These are phyloP conservation scores for Petrosia ficiformis DNA, from an alignment of 37 sponge, comb jelly and placozoan genomes.

Conservation along the genomic window DNA sequence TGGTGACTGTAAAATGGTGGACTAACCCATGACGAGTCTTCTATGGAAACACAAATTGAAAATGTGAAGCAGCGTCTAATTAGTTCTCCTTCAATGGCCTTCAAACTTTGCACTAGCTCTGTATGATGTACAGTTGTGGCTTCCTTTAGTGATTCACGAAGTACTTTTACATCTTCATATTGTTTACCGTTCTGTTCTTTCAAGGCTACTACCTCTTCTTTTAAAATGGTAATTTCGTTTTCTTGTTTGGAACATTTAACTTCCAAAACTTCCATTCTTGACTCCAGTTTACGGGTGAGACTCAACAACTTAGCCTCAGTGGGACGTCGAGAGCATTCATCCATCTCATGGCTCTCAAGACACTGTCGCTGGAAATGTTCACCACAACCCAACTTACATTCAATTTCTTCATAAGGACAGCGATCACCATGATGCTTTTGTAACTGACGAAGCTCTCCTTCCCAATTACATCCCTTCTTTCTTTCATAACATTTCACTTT, in stretches of 20 bases:
- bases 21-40: neutral
- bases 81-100: neutral
- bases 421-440: neutral
- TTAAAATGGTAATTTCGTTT: neutral
- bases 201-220: neutral
- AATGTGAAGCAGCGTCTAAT: neutral
- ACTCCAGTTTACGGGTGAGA: neutral
- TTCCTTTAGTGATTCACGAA: neutral
- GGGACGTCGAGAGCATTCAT: neutral
- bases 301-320: neutral
- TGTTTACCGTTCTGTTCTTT: neutral
- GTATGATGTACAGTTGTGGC: neutral
- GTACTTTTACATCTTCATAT: neutral
- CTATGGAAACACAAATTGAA: neutral
- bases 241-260: neutral
- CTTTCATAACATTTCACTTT: conserved; percentile 6
- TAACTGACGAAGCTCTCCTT: conserved; percentile 5
- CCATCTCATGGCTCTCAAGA: neutral
- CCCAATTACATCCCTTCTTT: conserved; percentile 13
- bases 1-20: neutral
- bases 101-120: neutral
- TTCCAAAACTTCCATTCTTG: neutral
- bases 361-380: neutral
- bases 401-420: neutral
- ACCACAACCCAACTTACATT: neutral